Evolutionary conservation across 2,888 invertebrate species (phyloP).

Genomic region (Maniola hyperantus): DNA sequence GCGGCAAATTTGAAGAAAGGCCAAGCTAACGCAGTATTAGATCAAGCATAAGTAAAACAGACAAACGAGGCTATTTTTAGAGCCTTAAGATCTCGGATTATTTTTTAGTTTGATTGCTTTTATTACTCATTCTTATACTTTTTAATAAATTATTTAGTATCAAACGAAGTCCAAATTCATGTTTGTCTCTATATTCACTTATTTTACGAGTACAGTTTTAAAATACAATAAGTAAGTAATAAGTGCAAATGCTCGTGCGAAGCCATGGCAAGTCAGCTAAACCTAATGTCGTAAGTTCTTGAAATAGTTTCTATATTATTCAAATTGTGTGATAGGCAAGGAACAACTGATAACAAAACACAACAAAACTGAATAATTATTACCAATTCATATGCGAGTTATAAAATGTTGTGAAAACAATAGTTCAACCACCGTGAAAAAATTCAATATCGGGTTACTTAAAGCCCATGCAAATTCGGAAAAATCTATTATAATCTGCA

Average conservation of each 20-base stretch:
- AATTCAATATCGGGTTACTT: conserved; percentile 74
- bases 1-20: conserved; percentile 54
- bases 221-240: too few relatives aligned
- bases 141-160: too few relatives aligned
- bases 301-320: too few relatives aligned
- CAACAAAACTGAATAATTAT: conserved; percentile 29
- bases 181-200: too few relatives aligned
- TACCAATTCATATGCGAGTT: conserved; percentile 45
- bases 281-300: too few relatives aligned
- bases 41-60: conserved; percentile 27
- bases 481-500: conserved; percentile 81
- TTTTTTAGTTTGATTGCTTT: not conserved
- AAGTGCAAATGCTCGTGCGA: too few relatives aligned
- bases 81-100: not conserved
- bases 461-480: conserved; percentile 77
- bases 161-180: too few relatives aligned
- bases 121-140: not conserved
- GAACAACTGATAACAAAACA: not conserved
- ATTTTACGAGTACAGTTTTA: too few relatives aligned
- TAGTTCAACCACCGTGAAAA: conserved; percentile 67
- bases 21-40: conserved; percentile 44
- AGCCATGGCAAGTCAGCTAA: too few relatives aligned
- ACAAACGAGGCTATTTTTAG: conserved; percentile 1
- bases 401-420: conserved; percentile 58
- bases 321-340: too few relatives aligned